phyloP scores from a whole-genome alignment of 2,113 vertebrate genomes.

The Atractosteus spatula region DNA sequence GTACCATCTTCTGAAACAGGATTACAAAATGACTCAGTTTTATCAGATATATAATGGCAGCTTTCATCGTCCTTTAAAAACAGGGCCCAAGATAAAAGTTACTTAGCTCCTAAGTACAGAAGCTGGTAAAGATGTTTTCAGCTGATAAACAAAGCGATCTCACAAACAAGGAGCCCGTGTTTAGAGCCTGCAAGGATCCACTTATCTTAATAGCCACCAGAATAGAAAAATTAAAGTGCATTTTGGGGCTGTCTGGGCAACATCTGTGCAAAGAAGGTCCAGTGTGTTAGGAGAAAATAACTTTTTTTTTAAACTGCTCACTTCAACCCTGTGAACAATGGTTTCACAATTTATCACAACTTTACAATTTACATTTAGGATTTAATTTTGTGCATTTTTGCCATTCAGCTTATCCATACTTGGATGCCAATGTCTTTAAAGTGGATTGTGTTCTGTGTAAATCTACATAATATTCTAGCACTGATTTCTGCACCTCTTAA shows the following conservation, averaged over 20 bases:
- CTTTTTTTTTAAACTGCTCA: no score
- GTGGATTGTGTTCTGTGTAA: background rate
- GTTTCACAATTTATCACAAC: no score
- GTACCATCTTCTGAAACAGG: no score
- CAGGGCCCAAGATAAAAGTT: no score
- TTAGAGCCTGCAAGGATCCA: slow-evolving; percentile 44
- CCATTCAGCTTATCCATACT: slow-evolving; percentile 7
- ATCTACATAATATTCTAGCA: background rate
- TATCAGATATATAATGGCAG: no score
- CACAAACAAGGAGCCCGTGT: slow-evolving; percentile 44
- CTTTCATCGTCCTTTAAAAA: no score
- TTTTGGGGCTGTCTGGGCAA: slow-evolving; percentile 31
- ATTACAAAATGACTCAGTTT: background rate
- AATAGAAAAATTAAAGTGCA: slow-evolving; percentile 46
- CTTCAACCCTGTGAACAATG: no score
- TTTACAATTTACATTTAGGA: no score
- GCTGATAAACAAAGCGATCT: slow-evolving; percentile 42
- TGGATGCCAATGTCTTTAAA: slow-evolving; percentile 3
- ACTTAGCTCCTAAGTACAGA: slow-evolving; percentile 36
- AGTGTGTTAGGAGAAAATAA: no score
- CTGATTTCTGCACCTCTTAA: background rate
- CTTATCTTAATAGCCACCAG: slow-evolving; percentile 44
- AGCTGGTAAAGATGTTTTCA: slow-evolving; percentile 48
- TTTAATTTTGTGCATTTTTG: background rate
- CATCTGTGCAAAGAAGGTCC: slow-evolving; percentile 26